Evolutionary conservation across 2,113 vertebrate genomes (phyloP), one percentile per base, ranked within the genome.

Genomic region (Garra rufa): DNA sequence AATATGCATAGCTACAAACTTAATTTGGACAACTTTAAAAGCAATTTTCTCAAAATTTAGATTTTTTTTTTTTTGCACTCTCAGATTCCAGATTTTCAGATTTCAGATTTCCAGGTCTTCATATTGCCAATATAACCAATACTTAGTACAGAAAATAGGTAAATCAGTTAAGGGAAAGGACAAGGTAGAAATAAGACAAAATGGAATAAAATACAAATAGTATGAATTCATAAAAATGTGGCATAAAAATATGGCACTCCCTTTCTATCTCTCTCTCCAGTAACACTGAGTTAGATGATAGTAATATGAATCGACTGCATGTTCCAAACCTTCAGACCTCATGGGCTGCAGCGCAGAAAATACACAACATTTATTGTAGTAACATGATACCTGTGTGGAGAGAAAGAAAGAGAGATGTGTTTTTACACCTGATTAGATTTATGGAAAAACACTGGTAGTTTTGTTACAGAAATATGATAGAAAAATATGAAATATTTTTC

Each of bases 351-450:
- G 46, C 6, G 43, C 11, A 57, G 28, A 70, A 81, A 73, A 65
- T 50, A 80, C 50, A 43, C 55, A 50, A 24, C 76, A 61, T 71
- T 74, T 83, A 57, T 26, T 30, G 14, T 52, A 61, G 87, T 55
- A 88, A 88, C 57, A 38, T 38, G 80, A 88, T 85, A 79, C 43
- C 43, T 74, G 48, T 30, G 57, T 28, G 30, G 46, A 46, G 57
- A 76, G 67, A 38, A 48, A 24, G 80, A 77, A 46, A 70, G 46
- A 28, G 57, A 34, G 80, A 77, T 81, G 48, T 85, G 87, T 88
- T 88, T 87, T 83, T 77, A 59, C 84, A 83, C 48, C 84, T 88
- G 81, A 88, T 88, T 88, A 83, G 84, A 88, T 88, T 88, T 83
- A 85, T 76, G 75, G 48, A 21, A 65, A 30, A 80, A 88, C 50